Conservation (phyloP, 2,797 vertebrate genomes). For the Anguilla pacifica region DNA sequence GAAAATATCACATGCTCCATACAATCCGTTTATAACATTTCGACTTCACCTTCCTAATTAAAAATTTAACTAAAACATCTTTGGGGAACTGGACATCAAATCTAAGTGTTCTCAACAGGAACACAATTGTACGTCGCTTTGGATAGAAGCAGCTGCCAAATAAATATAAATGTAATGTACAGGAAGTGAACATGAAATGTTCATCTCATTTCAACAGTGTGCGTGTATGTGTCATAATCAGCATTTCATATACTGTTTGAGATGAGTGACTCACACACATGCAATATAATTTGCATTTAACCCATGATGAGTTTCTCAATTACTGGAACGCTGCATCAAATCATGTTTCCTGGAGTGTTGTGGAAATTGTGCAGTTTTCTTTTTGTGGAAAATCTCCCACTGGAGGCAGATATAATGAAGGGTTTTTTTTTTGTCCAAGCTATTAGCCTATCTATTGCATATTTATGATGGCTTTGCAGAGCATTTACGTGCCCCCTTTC, state of each 20-base stretch:
- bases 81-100: not conserved
- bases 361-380: not conserved
- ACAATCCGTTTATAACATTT: not conserved
- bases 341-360: not conserved
- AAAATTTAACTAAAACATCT: constrained; percentile 9
- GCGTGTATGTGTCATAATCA: not conserved
- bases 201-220: not conserved
- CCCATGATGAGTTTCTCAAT: not conserved
- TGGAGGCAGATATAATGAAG: constrained; percentile 35
- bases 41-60: not conserved
- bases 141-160: too few relatives aligned
- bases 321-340: not conserved
- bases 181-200: not conserved
- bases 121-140: too few relatives aligned
- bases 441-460: constrained; percentile 52
- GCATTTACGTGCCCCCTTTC: constrained; percentile 51
- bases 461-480: constrained; percentile 58
- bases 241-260: not conserved
- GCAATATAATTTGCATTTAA: not conserved
- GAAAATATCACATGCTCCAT: not conserved
- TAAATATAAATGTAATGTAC: too few relatives aligned
- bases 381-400: not conserved
- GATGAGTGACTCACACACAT: not conserved
- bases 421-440: constrained; percentile 30
- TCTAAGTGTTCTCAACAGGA: not conserved